These are phyloP conservation scores for Bryconaethiops microstoma DNA, from an alignment of 2,797 vertebrate species.

Conservation along the genomic window DNA sequence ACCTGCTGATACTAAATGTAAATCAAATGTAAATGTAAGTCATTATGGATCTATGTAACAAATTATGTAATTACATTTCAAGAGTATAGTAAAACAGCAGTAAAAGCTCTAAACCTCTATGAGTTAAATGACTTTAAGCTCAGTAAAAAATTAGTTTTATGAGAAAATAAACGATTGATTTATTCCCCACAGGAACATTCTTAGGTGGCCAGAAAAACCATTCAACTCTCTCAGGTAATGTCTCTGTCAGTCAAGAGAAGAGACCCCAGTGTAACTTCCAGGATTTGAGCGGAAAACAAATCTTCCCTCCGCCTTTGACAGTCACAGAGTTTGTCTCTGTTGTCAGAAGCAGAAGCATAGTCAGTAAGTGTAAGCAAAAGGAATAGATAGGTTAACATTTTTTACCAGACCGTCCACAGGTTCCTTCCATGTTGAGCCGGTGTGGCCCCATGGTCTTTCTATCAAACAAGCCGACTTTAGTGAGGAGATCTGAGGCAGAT, in stretches of 20 bases:
- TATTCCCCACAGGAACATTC: conserved; percentile 78
- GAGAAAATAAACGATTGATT: conserved; percentile 62
- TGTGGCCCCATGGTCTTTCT: conserved; percentile 33
- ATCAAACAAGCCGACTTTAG: conserved; percentile 51
- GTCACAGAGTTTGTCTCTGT: conserved; percentile 16
- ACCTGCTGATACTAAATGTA: too few relatives aligned
- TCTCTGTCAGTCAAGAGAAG: conserved; percentile 18
- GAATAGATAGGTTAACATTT: not conserved
- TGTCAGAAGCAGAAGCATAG: not conserved
- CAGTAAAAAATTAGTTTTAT: too few relatives aligned
- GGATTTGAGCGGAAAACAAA: conserved; percentile 21
- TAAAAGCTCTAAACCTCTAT: too few relatives aligned
- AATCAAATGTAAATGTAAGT: too few relatives aligned
- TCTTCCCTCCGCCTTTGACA: not conserved
- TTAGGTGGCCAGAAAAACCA: conserved; percentile 11
- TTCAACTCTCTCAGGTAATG: conserved; percentile 24
- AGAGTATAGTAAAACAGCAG: too few relatives aligned
- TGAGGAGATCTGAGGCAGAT: conserved; percentile 55
- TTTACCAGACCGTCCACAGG: conserved; percentile 43
- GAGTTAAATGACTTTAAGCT: too few relatives aligned
- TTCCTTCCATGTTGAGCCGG: conserved; percentile 42
- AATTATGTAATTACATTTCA: too few relatives aligned
- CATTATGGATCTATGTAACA: too few relatives aligned
- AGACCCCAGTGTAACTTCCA: conserved; percentile 9
- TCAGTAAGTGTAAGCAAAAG: not conserved